phyloP scores from a whole-genome alignment of 92 coral and sea anemone genomes.

The Epizoanthus stellaris region DNA sequence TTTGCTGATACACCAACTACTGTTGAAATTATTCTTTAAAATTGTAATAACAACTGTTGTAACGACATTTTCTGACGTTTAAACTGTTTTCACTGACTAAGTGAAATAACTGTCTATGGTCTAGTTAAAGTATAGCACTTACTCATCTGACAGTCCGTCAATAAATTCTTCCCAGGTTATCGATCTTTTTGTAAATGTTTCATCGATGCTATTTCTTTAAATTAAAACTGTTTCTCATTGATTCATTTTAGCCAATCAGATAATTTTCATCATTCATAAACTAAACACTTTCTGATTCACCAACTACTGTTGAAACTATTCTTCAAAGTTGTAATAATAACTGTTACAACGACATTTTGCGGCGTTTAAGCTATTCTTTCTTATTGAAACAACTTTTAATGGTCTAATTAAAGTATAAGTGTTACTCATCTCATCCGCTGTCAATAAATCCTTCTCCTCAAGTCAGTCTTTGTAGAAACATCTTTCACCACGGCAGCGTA shows the following conservation, averaged over 20 bases:
- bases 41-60: slow-evolving; percentile 24
- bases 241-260: slow-evolving; percentile 17
- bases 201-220: slow-evolving; percentile 24
- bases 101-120: slow-evolving; percentile 16
- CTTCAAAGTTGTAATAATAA: slow-evolving; percentile 34
- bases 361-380: slow-evolving; percentile 24
- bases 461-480: slow-evolving; percentile 41
- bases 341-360: slow-evolving; percentile 4
- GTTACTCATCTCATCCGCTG: slow-evolving; percentile 5
- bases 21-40: slow-evolving; percentile 32
- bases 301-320: slow-evolving; percentile 33
- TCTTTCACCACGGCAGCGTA: slow-evolving; percentile 26
- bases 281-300: slow-evolving; percentile 23
- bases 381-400: slow-evolving; percentile 26
- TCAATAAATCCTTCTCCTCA: slow-evolving; percentile 12
- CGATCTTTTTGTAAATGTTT: neutral
- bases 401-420: slow-evolving; percentile 28
- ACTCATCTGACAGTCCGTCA: neutral
- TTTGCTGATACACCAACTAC: slow-evolving; percentile 24
- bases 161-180: slow-evolving; percentile 13
- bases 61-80: slow-evolving; percentile 6
- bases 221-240: slow-evolving; percentile 21
- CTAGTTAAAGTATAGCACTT: slow-evolving; percentile 20
- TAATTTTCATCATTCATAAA: slow-evolving; percentile 26
- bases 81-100: slow-evolving; percentile 14